Base-by-base conservation (phyloP, 1,140 invertebrate genomes). In the Wiebesia pumilae region DNA sequence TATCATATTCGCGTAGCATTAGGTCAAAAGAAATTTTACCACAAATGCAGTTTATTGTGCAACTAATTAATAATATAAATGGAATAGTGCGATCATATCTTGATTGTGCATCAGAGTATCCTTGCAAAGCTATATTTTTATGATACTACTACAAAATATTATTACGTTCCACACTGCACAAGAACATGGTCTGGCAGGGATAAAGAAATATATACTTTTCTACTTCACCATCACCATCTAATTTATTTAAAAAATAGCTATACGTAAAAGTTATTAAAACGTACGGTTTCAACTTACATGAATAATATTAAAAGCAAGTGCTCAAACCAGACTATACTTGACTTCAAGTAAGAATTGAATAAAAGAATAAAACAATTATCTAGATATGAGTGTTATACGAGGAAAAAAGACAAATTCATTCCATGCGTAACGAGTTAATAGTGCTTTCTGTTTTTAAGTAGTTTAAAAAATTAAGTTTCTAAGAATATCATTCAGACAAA, bases 191-290 rank as follows among this genome's bases (percentile, higher is more conserved):
- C 30, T 79, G 14, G 30, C 9, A 12, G 30, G 21, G 38, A 43
- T 79, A 43, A 84, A 69, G n/a, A 43, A 69, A 27, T 35, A 21
- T 30, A 16, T 21, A 67, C 1, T 85, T 67, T 80, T 62, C 79
- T 86, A 62, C 75, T 75, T 75, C 33, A 43, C 84, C 84, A 86
- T 77, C 84, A 86, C 84, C 84, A 40, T 30, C 73, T 58, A 80
- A 71, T 80, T 65, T 35, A 80, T n/a, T 67, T 54, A 35, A 19
- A 7, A 14, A 54, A n/a, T 10, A 21, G 38, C 0, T n/a, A n/a
- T 40, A 21, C 35, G 24, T 38, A 73, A 77, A n/a, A 67, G 75
- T 12, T 75, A 81, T 47, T 33, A 62, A 40, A 33, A 73, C 58
- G n/a, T 16, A 62, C 30, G 38, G 4, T 7, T 27, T 16, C 21